Percentiles rank a stretch among this genome's conserved stretches.
Evolutionary conservation across 2,888 invertebrate species (phyloP).

Genomic region (Lasioglossum figueresi): DNA sequence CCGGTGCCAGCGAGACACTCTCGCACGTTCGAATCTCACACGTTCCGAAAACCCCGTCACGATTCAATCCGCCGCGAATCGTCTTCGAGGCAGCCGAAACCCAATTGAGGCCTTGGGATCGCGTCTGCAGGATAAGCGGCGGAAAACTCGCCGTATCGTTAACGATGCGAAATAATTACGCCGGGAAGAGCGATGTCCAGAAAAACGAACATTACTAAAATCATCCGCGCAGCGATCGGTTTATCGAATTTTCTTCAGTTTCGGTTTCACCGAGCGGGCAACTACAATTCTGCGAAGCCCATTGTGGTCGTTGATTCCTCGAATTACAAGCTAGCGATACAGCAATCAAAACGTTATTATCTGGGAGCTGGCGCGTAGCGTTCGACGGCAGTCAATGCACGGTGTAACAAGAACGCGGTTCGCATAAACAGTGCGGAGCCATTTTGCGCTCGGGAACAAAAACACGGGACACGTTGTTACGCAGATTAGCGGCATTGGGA

Average conservation of each 20-base stretch:
- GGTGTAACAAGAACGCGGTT: neutral
- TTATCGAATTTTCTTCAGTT: neutral
- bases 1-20: constrained; percentile 79
- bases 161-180: neutral
- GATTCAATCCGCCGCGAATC: constrained; percentile 36
- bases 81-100: neutral
- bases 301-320: neutral
- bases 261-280: neutral
- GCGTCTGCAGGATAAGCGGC: neutral
- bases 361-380: neutral
- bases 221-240: neutral
- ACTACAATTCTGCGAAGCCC: neutral
- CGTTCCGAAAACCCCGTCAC: constrained; percentile 50
- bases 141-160: neutral
- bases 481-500: constrained; percentile 34
- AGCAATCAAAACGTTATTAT: constrained; percentile 8
- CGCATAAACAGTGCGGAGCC: neutral
- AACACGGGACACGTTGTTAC: constrained; percentile 12
- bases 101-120: neutral
- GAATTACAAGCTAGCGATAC: neutral
- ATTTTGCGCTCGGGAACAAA: neutral
- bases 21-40: constrained; percentile 43
- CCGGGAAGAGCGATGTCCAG: neutral
- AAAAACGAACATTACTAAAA: neutral
- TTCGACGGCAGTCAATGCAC: neutral